Conservation (phyloP, 2,113 vertebrate genomes). For the Neomonachus schauinslandi region DNA sequence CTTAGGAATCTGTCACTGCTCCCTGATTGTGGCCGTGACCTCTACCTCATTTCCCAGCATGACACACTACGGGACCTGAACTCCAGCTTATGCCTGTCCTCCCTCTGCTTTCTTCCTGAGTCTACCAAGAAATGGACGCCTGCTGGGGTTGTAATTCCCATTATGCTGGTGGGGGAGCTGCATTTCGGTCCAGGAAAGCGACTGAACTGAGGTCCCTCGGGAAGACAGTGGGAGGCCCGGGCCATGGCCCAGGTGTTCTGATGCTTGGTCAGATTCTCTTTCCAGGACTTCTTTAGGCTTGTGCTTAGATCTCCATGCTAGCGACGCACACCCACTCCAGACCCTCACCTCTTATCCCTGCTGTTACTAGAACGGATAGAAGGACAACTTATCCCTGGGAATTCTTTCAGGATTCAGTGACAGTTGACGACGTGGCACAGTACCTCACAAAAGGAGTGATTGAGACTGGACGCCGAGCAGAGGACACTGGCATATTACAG, state of each 20-base stretch:
- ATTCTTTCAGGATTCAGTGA: constrained; percentile 73
- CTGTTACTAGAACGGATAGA: not conserved
- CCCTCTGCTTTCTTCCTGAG: constrained; percentile 33
- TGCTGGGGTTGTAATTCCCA: not conserved
- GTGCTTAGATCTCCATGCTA: not conserved
- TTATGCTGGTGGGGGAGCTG: not conserved
- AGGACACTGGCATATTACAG: constrained; percentile 26
- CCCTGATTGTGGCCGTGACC: not conserved
- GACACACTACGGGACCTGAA: not conserved
- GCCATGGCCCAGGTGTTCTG: not conserved
- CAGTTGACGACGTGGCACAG: not conserved
- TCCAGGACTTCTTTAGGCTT: constrained; percentile 22
- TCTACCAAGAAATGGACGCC: constrained; percentile 2
- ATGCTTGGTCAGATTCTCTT: constrained; percentile 8
- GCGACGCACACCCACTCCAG: not conserved
- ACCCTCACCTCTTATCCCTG: not conserved
- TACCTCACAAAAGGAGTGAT: constrained; percentile 41
- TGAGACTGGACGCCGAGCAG: constrained; percentile 31
- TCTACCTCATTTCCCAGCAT: constrained; percentile 46
- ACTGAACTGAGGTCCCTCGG: not conserved
- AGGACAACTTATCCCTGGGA: constrained; percentile 41
- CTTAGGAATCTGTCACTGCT: constrained; percentile 26
- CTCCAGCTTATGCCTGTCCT: not conserved
- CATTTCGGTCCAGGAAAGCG: not conserved
- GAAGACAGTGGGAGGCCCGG: not conserved